phyloP scores from a whole-genome alignment of 2,113 vertebrate genomes.

The Cyrtonyx montezumae region DNA sequence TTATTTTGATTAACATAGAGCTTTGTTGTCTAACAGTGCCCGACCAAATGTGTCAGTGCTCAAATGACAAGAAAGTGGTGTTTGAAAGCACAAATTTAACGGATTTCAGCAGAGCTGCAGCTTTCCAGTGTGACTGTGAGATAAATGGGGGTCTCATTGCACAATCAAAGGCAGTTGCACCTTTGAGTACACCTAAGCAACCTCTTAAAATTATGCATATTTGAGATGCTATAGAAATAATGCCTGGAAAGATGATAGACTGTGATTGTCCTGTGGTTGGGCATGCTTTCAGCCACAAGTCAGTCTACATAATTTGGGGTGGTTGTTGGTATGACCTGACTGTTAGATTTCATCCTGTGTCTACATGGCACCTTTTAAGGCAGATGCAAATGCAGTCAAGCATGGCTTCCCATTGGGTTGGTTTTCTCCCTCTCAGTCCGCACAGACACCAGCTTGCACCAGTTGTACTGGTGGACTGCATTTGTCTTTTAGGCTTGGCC shows the following conservation, averaged over 20 bases:
- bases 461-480: neutral
- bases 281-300: neutral
- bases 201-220: neutral
- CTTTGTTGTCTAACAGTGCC: slow-evolving; percentile 7
- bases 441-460: neutral
- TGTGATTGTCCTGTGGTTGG: neutral
- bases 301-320: neutral
- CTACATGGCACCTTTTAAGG: neutral
- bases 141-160: neutral
- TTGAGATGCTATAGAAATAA: neutral
- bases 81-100: neutral
- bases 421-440: neutral
- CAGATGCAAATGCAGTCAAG: neutral
- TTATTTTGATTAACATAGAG: slow-evolving; percentile 8
- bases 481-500: neutral
- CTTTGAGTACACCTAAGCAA: neutral
- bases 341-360: neutral
- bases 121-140: neutral
- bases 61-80: neutral
- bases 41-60: neutral
- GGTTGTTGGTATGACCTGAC: neutral
- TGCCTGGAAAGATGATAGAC: neutral
- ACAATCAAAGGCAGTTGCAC: neutral
- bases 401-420: neutral
- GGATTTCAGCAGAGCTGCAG: too few relatives aligned